Base-by-base conservation (phyloP, 2,888 invertebrate species). In the Ctena decussata region DNA sequence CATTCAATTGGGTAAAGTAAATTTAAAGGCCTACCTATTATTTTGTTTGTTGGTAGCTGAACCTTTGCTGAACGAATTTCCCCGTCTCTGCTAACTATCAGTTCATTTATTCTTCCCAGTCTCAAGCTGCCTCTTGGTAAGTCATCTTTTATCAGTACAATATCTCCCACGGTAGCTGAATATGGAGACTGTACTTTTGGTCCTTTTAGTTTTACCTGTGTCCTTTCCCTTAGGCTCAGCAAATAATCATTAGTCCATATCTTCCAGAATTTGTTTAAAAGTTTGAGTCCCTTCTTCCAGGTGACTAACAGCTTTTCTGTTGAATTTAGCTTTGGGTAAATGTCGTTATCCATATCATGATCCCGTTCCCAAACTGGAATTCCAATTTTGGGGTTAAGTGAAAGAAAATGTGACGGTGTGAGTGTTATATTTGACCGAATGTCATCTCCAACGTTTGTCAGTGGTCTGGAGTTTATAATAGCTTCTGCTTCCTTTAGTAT, bases 381-480 rank as follows among this genome's bases (percentile, higher is more conserved):
- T 21, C 60, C 75, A 27, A 39, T 82, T 27, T 32, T 49, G 3
- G 76, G 85, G 57, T 85, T 81, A 18, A 75, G 35, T 32, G 60
- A 41, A 6, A 78, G 41, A 30, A 85, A 81, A 71, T 85, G 81
- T 2, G 37, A 39, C 30, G 81, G 85, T 12, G 85, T 85, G 0
- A 82, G 41, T 1, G 57, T 60, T 0, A 78, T 39, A 30, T 21
- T 71, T 18, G 81, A 78, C 27, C 79, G 53, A 1, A 76, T 65
- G 37, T 81, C 85, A 24, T 78, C 81, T 12, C 81, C 71, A 39
- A 78, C 75, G 70, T 85, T 81, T 24, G 79, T 79, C 32, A 79
- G 44, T 49, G 77, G 72, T 21, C 82, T 49, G 8, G 65, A 39
- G 49, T 82, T 82, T 2, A 82, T 5, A 0, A 82, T 44, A 44